These are phyloP conservation scores for Leucophenga varia DNA, from an alignment of 1,140 invertebrate genomes.

Conservation along the genomic window DNA sequence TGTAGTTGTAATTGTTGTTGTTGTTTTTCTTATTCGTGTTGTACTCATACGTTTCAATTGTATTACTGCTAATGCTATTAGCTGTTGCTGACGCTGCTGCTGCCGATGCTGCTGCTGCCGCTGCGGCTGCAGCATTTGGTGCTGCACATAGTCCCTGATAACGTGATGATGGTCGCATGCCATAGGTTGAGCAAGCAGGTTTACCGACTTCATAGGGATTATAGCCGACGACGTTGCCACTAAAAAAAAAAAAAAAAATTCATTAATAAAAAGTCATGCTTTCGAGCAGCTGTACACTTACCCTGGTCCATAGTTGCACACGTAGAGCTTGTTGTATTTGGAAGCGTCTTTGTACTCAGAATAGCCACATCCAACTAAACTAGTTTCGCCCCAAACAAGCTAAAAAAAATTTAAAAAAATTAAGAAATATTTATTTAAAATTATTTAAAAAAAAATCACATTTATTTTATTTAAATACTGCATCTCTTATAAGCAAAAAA, in stretches of 20 bases:
- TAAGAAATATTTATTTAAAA: constrained; percentile 1
- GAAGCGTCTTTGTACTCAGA: constrained; percentile 72
- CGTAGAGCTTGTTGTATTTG: constrained; percentile 79
- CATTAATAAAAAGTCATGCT: neutral
- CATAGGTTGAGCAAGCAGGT: constrained; percentile 69
- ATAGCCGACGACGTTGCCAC: constrained; percentile 75
- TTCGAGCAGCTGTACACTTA: constrained; percentile 49
- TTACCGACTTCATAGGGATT: constrained; percentile 73
- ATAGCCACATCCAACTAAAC: constrained; percentile 78
- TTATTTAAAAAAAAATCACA: neutral
- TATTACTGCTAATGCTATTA: constrained; percentile 37
- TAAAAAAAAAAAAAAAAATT: constrained; percentile 40
- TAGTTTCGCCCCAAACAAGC: constrained; percentile 79
- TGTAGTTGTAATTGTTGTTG: constrained; percentile 9
- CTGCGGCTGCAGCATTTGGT: constrained; percentile 24
- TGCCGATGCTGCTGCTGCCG: constrained; percentile 31
- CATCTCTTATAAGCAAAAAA: too few species aligned
- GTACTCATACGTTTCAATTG: constrained; percentile 55
- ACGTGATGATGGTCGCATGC: constrained; percentile 68
- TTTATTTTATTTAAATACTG: neutral
- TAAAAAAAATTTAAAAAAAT: constrained; percentile 36
- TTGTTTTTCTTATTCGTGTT: constrained; percentile 26
- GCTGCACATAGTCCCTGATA: constrained; percentile 71
- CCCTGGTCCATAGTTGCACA: constrained; percentile 85
- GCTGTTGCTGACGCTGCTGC: constrained; percentile 19